Conservation (phyloP, 1,140 invertebrate species). For the Laupala kohalensis region DNA sequence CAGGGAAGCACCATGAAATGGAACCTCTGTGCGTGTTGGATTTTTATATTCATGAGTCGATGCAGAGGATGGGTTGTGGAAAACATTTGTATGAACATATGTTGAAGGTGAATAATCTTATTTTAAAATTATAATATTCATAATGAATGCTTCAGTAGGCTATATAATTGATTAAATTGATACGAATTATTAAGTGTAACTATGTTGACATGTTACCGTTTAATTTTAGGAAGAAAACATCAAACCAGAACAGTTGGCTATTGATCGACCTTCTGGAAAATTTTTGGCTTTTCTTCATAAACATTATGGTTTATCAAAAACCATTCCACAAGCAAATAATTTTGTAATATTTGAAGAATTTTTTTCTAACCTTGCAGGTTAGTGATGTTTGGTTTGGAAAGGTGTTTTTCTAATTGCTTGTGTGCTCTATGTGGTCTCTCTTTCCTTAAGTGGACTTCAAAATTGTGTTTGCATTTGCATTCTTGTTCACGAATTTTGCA, state of each 20-base stretch:
- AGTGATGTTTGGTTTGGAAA: slow-evolving; percentile 22
- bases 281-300: slow-evolving; percentile 71
- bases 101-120: slow-evolving; percentile 37
- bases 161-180: not conserved
- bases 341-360: slow-evolving; percentile 78
- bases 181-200: not conserved
- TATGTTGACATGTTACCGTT: not conserved
- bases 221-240: slow-evolving; percentile 52
- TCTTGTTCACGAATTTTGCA: too few species aligned
- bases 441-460: too few species aligned
- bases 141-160: not conserved
- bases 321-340: slow-evolving; percentile 74
- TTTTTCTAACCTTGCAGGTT: slow-evolving; percentile 41
- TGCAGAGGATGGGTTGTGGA: slow-evolving; percentile 65
- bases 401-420: slow-evolving; percentile 7
- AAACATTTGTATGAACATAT: slow-evolving; percentile 65
- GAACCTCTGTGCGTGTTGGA: slow-evolving; percentile 69
- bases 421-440: too few species aligned
- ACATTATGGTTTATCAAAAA: slow-evolving; percentile 58
- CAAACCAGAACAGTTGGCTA: slow-evolving; percentile 58
- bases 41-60: slow-evolving; percentile 71
- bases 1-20: slow-evolving; percentile 52
- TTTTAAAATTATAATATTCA: not conserved
- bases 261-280: slow-evolving; percentile 81
- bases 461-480: too few species aligned